phyloP scores from a whole-genome alignment of 2,797 vertebrate species.

The Hemitrygon akajei region DNA sequence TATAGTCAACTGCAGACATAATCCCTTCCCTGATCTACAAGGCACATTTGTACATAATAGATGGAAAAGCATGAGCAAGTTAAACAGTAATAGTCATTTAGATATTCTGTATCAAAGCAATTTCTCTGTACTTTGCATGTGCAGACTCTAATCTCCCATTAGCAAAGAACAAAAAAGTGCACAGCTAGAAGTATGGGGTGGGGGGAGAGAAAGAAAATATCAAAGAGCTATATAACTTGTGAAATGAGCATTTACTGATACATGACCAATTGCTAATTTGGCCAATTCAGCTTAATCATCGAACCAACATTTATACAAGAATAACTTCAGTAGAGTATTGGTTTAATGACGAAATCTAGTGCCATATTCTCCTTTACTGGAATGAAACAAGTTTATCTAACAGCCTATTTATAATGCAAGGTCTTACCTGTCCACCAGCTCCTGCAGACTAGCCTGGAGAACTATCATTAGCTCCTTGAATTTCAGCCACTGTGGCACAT shows the following conservation, averaged over 20 bases:
- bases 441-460: constrained; percentile 82
- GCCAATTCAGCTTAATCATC: not conserved
- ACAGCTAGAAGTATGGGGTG: not conserved
- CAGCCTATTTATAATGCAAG: not conserved
- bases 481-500: constrained; percentile 79
- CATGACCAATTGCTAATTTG: not conserved
- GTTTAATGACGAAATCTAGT: not conserved
- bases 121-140: too few relatives aligned
- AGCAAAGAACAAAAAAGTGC: not conserved
- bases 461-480: constrained; percentile 85
- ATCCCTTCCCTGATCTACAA: not conserved
- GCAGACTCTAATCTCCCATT: not conserved
- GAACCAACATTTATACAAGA: too few relatives aligned
- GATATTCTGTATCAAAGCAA: not conserved
- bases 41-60: not conserved
- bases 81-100: not conserved
- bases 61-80: not conserved
- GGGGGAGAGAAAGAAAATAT: not conserved
- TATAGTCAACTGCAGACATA: not conserved
- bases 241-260: not conserved
- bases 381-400: too few relatives aligned
- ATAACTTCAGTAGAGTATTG: not conserved
- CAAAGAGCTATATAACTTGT: not conserved
- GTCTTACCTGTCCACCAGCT: constrained; percentile 84
- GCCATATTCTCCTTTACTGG: not conserved